Base-by-base conservation (phyloP, 2,888 invertebrate species). In the Stramonita haemastoma region DNA sequence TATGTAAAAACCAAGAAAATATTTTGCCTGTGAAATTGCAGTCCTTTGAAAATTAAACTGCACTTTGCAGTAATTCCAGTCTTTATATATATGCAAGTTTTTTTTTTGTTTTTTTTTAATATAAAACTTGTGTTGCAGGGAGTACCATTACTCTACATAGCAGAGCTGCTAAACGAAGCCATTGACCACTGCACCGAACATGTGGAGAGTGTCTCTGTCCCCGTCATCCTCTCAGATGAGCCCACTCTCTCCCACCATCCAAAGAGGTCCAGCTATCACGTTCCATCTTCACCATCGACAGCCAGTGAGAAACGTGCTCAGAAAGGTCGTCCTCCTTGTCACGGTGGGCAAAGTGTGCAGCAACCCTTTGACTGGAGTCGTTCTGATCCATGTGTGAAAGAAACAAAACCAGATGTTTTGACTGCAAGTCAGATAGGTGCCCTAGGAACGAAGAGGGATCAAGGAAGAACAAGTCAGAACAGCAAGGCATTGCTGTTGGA, bases 141-240 rank as follows among this genome's bases (percentile, higher is more conserved):
- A 57, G 46, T 86, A 57, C 87, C 87, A 29, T 56, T 87, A n/a
- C 22, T 29, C 8, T 77, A 46, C 19, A 70, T 87, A 46, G 87
- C 73, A n/a, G 73, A 87, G 13, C 87, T 87, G 46, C 13, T 87
- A 73, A n/a, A 87, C 46, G 87, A 87, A 73, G 87, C 87, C n/a
- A 34, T 87, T 32, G 87, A 87, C 13, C 22, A 46, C 87, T 87
- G 87, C 56, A 73, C 73, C 8, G n/a, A n/a, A 2, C 32, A 87
- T 4, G n/a, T 87, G 36, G 13, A 73, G 6, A 15, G 11, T n/a
- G 46, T 87, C 4, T 46, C 87, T 19, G 36, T 73, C n/a, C 87
- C 87, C 73, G 87, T 87, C n/a, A 87, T 34, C 15, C 32, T 86
- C 17, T 56, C 57, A 46, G 46, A 46, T 46, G 46, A 46, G 46